phyloP scores from a whole-genome alignment of 2,113 vertebrate species.

The Globicephala melas region DNA sequence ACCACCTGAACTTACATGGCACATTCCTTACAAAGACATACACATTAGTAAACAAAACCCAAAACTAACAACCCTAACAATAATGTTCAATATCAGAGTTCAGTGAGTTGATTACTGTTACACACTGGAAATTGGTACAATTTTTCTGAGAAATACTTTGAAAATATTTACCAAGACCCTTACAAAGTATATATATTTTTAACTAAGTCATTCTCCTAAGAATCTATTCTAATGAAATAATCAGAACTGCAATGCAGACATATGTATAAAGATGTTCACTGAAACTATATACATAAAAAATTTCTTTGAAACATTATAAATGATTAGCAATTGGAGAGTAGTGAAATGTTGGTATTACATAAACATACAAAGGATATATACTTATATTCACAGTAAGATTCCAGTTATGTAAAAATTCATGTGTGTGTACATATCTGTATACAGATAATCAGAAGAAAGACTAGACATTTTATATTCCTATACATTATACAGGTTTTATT shows the following conservation, averaged over 20 bases:
- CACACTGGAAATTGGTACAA: not conserved
- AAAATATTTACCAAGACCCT: conserved; percentile 31
- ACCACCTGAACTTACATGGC: not conserved
- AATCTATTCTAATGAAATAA: conserved; percentile 26
- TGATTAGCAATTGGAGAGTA: not conserved
- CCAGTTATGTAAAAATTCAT: not conserved
- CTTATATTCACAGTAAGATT: not conserved
- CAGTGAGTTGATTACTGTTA: not conserved
- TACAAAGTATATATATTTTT: not conserved
- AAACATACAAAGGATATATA: not conserved
- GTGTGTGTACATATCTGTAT: not conserved
- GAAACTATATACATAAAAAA: not conserved
- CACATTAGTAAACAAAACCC: not conserved
- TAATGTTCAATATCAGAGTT: not conserved
- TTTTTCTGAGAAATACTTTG: conserved; percentile 28
- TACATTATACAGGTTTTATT: not conserved
- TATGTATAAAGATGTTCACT: not conserved
- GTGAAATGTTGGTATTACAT: not conserved
- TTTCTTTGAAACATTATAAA: not conserved
- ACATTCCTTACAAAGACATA: not conserved
- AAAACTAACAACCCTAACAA: not conserved
- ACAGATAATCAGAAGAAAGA: not conserved
- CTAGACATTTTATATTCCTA: not conserved
- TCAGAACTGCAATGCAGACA: not conserved
- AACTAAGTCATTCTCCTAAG: not conserved